Evolutionary conservation across 2,797 vertebrate species (phyloP), one percentile per base, ranked within the genome.

Genomic region (Onychomys leucogaster): DNA sequence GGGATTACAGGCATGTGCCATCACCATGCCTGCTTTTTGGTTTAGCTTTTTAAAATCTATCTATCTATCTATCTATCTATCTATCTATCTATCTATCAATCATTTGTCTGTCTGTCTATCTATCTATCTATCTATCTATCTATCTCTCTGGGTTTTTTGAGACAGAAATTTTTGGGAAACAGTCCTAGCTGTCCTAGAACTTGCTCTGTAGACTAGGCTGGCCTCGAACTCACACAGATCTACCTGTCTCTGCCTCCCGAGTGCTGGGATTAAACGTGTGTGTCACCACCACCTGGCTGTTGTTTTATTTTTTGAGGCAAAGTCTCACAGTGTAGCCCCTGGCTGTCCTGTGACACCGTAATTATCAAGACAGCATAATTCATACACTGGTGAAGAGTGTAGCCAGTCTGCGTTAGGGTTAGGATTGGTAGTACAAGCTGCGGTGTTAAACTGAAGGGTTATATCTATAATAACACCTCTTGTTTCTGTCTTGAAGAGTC

Each of bases 401-500:
- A 61, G 63, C 34, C 61, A 77, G 59, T 67, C 52, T 94, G 10
- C 7, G n/a, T 69, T 88, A 34, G 14, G 10, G 78, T 90, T 65
- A 52, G 17, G 25, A 71, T 85, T 90, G 37, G 65, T 85, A 6
- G 19, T 92, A 27, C 13, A 73, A 84, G 43, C 57, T 84, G 3
- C 57, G 95, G 55, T 46, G n/a, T 14, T 90, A 81, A 63, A 71
- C 52, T 71, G 69, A 89, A 94, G 41, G 77, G 55, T 86, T 73
- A 1, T 67, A 2, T n/a, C 12, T 49, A 1, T 61, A 46, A 6
- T 46, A 88, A 57, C 14, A 4, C 67, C 17, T 95, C 41, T 76
- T 71, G 63, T n/a, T 27, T 96, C 61, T 93, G 13, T 97, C 65
- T 65, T 97, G 27, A 97, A 99, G 99, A 99, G 80, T 99, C 99